phyloP scores from a whole-genome alignment of 2,888 invertebrate species.

The Drosophila limbata region DNA sequence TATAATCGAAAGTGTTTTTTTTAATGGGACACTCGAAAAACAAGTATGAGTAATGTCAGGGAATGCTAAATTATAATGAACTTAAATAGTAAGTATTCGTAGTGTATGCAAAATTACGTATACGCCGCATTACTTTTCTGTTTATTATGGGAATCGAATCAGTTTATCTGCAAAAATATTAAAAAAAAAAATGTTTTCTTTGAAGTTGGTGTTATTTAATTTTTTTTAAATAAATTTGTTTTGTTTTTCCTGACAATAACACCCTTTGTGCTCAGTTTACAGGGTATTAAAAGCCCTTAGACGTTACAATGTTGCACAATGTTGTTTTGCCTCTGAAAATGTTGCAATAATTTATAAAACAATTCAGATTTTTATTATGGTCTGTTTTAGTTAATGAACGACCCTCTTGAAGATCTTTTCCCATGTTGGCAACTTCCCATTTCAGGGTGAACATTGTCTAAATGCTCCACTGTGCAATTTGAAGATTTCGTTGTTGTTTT shows the following conservation, averaged over 20 bases:
- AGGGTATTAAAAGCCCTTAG: slow-evolving; percentile 4
- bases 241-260: too few relatives aligned
- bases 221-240: too few relatives aligned
- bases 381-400: slow-evolving; percentile 4
- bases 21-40: slow-evolving; percentile 1
- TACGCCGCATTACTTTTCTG: neutral
- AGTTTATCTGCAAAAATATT: neutral
- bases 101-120: neutral
- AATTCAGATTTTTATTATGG: slow-evolving; percentile 7
- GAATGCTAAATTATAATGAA: neutral
- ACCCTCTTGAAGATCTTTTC: slow-evolving; percentile 28
- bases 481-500: slow-evolving; percentile 36
- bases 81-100: neutral
- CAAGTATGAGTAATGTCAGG: neutral
- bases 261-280: too few relatives aligned
- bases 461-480: slow-evolving; percentile 24
- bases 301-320: slow-evolving; percentile 1
- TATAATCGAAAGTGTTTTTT: slow-evolving; percentile 9
- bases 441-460: neutral
- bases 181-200: too few relatives aligned
- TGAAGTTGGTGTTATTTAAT: too few relatives aligned
- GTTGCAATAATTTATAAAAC: slow-evolving; percentile 20
- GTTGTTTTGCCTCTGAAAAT: slow-evolving; percentile 5
- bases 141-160: neutral
- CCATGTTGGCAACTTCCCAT: slow-evolving; percentile 16